phyloP scores from a whole-genome alignment of 1,140 invertebrate genomes.

The Orius insidiosus region DNA sequence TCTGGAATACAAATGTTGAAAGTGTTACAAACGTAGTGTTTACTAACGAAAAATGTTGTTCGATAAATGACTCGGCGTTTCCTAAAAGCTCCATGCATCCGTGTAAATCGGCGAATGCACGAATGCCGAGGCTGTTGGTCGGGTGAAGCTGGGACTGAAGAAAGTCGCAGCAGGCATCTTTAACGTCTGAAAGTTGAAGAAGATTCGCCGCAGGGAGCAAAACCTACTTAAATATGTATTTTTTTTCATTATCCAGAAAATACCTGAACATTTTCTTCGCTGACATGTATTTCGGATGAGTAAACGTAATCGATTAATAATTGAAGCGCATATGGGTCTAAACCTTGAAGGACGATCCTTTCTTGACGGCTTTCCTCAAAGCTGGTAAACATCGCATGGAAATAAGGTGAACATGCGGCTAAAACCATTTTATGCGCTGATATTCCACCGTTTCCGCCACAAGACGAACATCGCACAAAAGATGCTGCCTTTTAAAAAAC shows the following conservation, averaged over 20 bases:
- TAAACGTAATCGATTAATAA: constrained; percentile 83
- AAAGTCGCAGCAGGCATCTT: constrained; percentile 86
- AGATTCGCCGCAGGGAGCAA: constrained; percentile 82
- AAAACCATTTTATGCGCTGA: constrained; percentile 84
- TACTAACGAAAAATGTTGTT: constrained; percentile 77
- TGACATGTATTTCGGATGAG: constrained; percentile 73
- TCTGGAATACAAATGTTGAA: constrained; percentile 31
- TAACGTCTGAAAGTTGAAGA: constrained; percentile 74
- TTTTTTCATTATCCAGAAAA: constrained; percentile 8
- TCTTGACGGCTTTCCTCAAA: constrained; percentile 76
- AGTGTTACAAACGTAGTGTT: too few relatives aligned
- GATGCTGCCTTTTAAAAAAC: constrained; percentile 41
- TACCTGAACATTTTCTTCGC: constrained; percentile 86
- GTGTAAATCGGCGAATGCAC: constrained; percentile 88
- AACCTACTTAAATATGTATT: constrained; percentile 31
- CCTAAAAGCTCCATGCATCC: constrained; percentile 69
- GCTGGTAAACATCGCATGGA: constrained; percentile 93
- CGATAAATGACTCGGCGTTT: constrained; percentile 71
- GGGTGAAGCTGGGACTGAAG: constrained; percentile 80
- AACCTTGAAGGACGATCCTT: constrained; percentile 63
- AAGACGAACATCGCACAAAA: constrained; percentile 76
- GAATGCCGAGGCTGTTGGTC: constrained; percentile 86
- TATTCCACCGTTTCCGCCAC: constrained; percentile 64
- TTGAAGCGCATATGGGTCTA: constrained; percentile 59
- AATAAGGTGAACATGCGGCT: constrained; percentile 85